Percentiles rank a stretch among this genome's conserved stretches.
Conservation (phyloP, 2,113 vertebrate genomes). For the Tylochromis polylepis region DNA sequence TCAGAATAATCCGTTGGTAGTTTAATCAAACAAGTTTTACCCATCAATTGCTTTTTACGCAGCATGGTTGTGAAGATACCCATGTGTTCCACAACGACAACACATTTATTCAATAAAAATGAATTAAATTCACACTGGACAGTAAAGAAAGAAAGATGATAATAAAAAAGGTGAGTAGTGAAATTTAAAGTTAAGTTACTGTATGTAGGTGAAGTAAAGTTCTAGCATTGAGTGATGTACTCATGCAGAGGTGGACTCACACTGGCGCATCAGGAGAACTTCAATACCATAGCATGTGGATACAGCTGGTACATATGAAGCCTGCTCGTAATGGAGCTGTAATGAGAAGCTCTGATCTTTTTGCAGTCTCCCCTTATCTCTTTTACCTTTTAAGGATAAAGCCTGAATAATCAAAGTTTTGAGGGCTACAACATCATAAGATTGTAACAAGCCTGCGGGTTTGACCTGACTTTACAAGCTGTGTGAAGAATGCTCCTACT, state of each 20-base stretch:
- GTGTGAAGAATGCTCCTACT: background rate
- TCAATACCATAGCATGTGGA: background rate
- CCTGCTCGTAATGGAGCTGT: background rate
- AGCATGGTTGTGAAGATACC: background rate
- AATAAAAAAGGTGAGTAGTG: background rate
- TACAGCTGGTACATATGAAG: background rate
- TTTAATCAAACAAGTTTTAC: background rate
- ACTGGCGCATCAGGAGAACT: background rate
- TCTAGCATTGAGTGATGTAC: background rate
- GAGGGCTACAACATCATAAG: background rate
- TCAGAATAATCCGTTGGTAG: background rate
- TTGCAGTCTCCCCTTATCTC: background rate
- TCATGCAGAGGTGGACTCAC: background rate
- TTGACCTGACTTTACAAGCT: background rate
- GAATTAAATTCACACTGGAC: background rate
- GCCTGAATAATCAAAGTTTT: background rate
- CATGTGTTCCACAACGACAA: background rate
- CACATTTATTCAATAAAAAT: background rate
- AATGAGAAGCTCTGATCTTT: background rate
- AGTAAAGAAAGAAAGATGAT: background rate
- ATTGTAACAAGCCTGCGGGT: background rate
- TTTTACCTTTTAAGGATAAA: conserved; percentile 10
- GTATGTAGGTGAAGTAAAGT: background rate
- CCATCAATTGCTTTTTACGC: background rate
- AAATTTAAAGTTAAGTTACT: background rate